Evolutionary conservation across 2,797 vertebrate genomes (phyloP), one percentile per base, ranked within the genome.

Genomic region (Dendrocincla fuliginosa): DNA sequence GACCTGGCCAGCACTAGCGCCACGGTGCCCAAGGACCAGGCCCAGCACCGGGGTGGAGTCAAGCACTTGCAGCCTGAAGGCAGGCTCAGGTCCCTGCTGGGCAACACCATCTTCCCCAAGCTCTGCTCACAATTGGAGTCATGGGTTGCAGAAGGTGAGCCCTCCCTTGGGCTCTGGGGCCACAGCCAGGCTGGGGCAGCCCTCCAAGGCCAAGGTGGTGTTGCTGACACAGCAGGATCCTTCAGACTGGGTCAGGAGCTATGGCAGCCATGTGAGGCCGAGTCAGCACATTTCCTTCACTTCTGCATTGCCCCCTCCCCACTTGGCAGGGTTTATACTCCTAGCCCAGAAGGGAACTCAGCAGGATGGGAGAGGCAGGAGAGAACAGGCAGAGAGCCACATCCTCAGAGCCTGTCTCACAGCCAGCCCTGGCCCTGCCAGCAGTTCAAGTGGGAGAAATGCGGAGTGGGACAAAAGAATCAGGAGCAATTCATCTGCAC

Each of bases 301-400:
- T 91, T 78, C 67, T 87, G 52, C 74, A 79, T 79, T 0, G 0
- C 44, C 59, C 79, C 73, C 81, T 90, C 83, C 64, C 71, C 83
- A 56, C 46, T 95, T 95, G 91, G 79, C 70, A 92, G 27, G 30
- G 50, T 17, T 92, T 80, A 87, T 53, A 81, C 61, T 96, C 65
- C 67, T 52, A 87, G 57, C 46, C 52, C 49, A 89, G 80, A 74
- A 92, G 35, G 39, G 83, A 96, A 76, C 65, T 94, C 80, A 80
- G 70, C 46, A 30, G 92, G 84, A 94, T 41, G 76, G 70, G 68
- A 92, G 76, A 94, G 73, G 82, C 82, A 91, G n/a, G 86, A 91
- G 30, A 76, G 59, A 93, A 84, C 2, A 13, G 91, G 93, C 94
- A 95, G 77, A 90, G 49, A 73, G 83, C 95, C 87, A 88, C 16